phyloP scores from a whole-genome alignment of 2,113 vertebrate species.

The Gobius niger region DNA sequence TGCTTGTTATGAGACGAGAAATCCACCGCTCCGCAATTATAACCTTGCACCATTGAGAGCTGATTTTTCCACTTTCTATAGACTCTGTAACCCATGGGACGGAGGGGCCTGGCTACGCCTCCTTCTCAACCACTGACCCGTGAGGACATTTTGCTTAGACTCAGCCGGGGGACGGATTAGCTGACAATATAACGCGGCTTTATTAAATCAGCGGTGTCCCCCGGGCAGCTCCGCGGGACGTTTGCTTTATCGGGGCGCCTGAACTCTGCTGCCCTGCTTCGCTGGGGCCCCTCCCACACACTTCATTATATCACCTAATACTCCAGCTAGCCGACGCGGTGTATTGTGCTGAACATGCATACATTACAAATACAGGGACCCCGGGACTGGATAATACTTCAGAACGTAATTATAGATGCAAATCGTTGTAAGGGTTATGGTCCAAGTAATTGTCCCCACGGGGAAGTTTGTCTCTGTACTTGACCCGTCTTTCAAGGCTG shows the following conservation, averaged over 20 bases:
- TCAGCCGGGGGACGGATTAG: slow-evolving; percentile 51
- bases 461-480: too few species aligned
- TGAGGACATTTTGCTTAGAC: slow-evolving; percentile 42
- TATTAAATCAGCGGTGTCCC: slow-evolving; percentile 54
- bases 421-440: too few species aligned
- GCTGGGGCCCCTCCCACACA: slow-evolving; percentile 41
- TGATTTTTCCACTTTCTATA: slow-evolving; percentile 1
- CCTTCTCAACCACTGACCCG: slow-evolving; percentile 42
- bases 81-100: slow-evolving; percentile 19
- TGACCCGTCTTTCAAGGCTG: too few species aligned
- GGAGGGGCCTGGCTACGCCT: slow-evolving; percentile 27
- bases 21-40: too few species aligned
- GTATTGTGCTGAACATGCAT: slow-evolving; percentile 27
- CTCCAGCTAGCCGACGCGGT: slow-evolving; percentile 44
- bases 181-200: slow-evolving; percentile 56
- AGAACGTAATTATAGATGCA: too few species aligned
- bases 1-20: too few species aligned
- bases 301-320: slow-evolving; percentile 34
- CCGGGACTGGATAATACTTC: not conserved
- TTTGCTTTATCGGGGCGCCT: slow-evolving; percentile 52
- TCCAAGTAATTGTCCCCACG: too few species aligned
- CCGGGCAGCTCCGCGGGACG: slow-evolving; percentile 22
- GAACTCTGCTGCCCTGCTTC: slow-evolving; percentile 42
- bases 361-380: not conserved
- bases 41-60: not conserved